A percentile compares a stretch with the other conserved stretches of the same genome.
phyloP scores from a whole-genome alignment of 1,140 invertebrate genomes.

The Hesperophylax magnus region DNA sequence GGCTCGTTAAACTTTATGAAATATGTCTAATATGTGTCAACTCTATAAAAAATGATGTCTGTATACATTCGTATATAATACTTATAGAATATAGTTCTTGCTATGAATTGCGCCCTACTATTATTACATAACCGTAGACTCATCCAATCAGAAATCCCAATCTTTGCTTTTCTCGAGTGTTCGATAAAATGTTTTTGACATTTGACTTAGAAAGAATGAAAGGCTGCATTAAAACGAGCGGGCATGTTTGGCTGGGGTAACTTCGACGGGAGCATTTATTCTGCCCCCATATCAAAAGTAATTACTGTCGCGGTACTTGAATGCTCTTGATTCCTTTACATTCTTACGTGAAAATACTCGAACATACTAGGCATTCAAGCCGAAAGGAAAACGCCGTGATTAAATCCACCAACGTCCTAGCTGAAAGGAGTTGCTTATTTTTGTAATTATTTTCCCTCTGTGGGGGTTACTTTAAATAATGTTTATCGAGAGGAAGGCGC shows the following conservation, averaged over 20 bases:
- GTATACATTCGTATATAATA: no score
- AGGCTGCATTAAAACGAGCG: slow-evolving; percentile 20
- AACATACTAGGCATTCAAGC: slow-evolving; percentile 34
- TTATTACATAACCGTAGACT: neutral
- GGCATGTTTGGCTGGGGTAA: neutral
- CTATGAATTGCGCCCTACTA: no score
- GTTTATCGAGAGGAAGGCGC: neutral
- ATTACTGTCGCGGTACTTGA: slow-evolving; percentile 54
- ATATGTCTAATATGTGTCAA: no score
- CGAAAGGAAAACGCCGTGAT: slow-evolving; percentile 51
- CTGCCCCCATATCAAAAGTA: slow-evolving; percentile 55
- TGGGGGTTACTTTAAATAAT: neutral
- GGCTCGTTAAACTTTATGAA: no score
- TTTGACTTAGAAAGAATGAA: slow-evolving; percentile 42
- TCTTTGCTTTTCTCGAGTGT: slow-evolving; percentile 4
- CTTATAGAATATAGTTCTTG: no score
- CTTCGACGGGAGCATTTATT: slow-evolving; percentile 48
- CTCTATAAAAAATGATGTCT: no score
- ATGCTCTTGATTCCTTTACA: slow-evolving; percentile 46
- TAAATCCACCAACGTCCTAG: slow-evolving; percentile 37
- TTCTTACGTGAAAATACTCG: slow-evolving; percentile 32
- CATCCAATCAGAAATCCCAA: slow-evolving; percentile 5
- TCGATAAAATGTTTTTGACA: slow-evolving; percentile 37
- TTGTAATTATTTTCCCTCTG: slow-evolving; percentile 2
- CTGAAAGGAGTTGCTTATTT: slow-evolving; percentile 10